Base-by-base conservation (phyloP, 2,797 vertebrate genomes). In the Apogon talboti region DNA sequence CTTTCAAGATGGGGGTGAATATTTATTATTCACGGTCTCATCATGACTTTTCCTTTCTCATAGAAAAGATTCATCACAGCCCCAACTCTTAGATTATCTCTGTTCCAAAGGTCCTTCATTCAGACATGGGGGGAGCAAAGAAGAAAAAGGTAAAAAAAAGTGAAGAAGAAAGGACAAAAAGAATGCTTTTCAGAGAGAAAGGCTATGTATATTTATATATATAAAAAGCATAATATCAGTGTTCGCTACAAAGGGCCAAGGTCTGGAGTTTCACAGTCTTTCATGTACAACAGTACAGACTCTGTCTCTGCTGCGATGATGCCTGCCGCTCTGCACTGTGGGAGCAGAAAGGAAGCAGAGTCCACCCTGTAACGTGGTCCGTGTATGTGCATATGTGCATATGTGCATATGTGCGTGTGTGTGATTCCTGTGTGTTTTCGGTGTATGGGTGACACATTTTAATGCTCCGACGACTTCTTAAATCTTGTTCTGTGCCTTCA, bases 251-350 rank as follows among this genome's bases (percentile, higher is more conserved):
- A 89, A 87, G 85, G 89, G 88, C 90, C 88, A 85, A 49, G 78
- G 57, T 90, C 90, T 91, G 89, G 89, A 90, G 87, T 88, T 88
- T 85, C 84, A 89, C 85, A 88, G 89, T 90, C 84, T 90, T 83
- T 84, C 72, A 76, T 74, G 78, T 81, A 81, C 77, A 82, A 75
- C 74, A 62, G 78, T 43, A 41, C 71, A 35, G 83, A 66, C 82
- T 81, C 66, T 62, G 71, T 82, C 70, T 75, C 72, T 53, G 74
- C 76, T 73, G 85, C 16, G 80, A 67, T 69, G 80, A 63, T n/a
- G 72, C 74, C 76, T 79, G 79, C 70, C 70, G 50, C 79, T 87
- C 58, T 45, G 83, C 81, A 81, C 59, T 63, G 76, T 79, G 76
- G 75, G 78, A 87, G 78, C 82, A 65, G 71, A 67, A 48, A 75